Evolutionary conservation across 2,113 vertebrate genomes (phyloP).

Genomic region (Neofelis nebulosa): DNA sequence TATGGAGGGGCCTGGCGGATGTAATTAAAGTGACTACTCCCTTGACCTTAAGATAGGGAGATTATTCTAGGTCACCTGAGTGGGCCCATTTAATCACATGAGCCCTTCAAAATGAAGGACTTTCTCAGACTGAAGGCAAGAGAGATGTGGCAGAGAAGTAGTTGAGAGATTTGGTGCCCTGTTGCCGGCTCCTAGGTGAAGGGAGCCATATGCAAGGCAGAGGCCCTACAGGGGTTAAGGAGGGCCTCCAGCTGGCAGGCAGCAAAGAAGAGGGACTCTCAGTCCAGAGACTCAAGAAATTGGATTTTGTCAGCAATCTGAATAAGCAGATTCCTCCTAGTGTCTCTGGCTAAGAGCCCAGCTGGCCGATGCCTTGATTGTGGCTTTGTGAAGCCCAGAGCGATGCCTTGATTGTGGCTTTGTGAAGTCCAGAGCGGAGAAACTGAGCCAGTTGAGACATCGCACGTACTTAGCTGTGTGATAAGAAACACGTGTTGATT

Average conservation of each 20-base stretch:
- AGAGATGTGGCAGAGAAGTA: background rate
- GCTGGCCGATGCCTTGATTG: background rate
- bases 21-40: background rate
- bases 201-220: background rate
- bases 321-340: background rate
- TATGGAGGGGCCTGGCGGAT: background rate
- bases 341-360: background rate
- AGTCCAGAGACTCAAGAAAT: background rate
- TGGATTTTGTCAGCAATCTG: background rate
- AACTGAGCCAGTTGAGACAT: background rate
- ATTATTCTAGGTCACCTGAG: background rate
- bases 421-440: background rate
- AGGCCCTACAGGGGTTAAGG: background rate
- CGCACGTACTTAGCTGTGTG: background rate
- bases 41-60: background rate
- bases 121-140: background rate
- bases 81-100: background rate
- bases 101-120: background rate
- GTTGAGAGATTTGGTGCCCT: background rate
- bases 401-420: background rate
- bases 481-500: background rate
- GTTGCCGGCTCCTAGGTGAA: background rate
- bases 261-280: background rate
- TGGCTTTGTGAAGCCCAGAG: background rate
- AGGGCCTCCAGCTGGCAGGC: background rate